Percentiles rank a stretch among this genome's conserved stretches.
Conservation (phyloP, 1,140 invertebrate species). For the Tachypleus tridentatus region DNA sequence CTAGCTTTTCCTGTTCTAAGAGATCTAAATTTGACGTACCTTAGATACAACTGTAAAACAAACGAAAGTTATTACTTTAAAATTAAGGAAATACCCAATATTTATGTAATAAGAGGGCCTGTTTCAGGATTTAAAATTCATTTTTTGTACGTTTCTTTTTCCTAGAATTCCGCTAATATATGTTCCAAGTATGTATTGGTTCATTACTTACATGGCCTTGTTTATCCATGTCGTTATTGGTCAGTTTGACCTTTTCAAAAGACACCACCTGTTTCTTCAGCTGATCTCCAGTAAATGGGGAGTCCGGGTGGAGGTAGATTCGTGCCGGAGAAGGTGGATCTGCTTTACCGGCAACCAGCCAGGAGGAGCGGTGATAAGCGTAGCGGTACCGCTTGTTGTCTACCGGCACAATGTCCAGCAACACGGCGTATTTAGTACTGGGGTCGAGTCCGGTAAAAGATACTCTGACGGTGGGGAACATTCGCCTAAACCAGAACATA, state of each 20-base stretch:
- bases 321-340: conserved; percentile 82
- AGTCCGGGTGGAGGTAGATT: conserved; percentile 93
- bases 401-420: conserved; percentile 51
- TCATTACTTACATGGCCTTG: conserved; percentile 46
- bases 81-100: too few relatives aligned
- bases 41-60: too few relatives aligned
- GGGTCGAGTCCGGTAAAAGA: conserved; percentile 43
- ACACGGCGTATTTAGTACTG: conserved; percentile 40
- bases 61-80: too few relatives aligned
- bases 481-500: conserved; percentile 38
- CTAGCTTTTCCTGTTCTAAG: too few relatives aligned
- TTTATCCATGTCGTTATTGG: conserved; percentile 57
- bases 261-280: conserved; percentile 52
- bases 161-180: too few relatives aligned
- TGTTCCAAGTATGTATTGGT: too few relatives aligned
- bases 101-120: too few relatives aligned
- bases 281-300: conserved; percentile 88
- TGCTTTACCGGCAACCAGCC: conserved; percentile 56
- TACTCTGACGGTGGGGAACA: conserved; percentile 53
- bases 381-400: conserved; percentile 56
- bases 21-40: too few relatives aligned
- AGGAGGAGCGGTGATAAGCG: conserved; percentile 53
- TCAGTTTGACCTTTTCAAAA: conserved; percentile 60
- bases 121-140: too few relatives aligned
- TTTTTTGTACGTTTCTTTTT: too few relatives aligned